Conservation (phyloP, 64 coral and sea anemone species). For the Platygyra sinensis region DNA sequence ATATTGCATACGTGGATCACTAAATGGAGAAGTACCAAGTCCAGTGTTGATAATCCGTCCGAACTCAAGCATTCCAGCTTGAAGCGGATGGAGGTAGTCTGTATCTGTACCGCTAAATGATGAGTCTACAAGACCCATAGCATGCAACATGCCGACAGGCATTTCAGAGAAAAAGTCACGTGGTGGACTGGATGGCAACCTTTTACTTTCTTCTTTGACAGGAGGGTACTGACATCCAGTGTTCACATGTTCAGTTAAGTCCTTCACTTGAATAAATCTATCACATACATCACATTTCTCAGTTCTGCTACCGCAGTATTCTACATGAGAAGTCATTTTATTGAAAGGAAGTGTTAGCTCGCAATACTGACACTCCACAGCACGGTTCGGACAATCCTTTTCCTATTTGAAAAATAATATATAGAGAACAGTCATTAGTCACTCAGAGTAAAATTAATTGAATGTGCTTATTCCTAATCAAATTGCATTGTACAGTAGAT, state of each 20-base stretch:
- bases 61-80: not conserved
- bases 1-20: not conserved
- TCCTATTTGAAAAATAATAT: slow-evolving; percentile 43
- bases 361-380: slow-evolving; percentile 63
- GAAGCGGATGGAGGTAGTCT: not conserved
- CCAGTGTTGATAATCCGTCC: slow-evolving; percentile 4
- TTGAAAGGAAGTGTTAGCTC: slow-evolving; percentile 74
- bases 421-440: not conserved
- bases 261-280: slow-evolving; percentile 66
- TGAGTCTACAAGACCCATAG: slow-evolving; percentile 16
- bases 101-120: not conserved
- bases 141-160: slow-evolving; percentile 18
- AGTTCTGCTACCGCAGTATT: slow-evolving; percentile 91
- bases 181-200: not conserved
- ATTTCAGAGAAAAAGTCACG: not conserved
- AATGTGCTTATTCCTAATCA: not conserved
- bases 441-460: not conserved
- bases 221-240: slow-evolving; percentile 53
- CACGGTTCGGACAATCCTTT: slow-evolving; percentile 62
- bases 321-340: slow-evolving; percentile 66
- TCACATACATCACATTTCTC: slow-evolving; percentile 83
- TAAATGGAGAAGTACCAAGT: not conserved
- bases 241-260: slow-evolving; percentile 57
- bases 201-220: slow-evolving; percentile 7
- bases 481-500: no score